Percentiles rank a stretch among this genome's conserved stretches.
Conservation (phyloP, 2,888 invertebrate species). For the Dyspetes luteomarginatus region DNA sequence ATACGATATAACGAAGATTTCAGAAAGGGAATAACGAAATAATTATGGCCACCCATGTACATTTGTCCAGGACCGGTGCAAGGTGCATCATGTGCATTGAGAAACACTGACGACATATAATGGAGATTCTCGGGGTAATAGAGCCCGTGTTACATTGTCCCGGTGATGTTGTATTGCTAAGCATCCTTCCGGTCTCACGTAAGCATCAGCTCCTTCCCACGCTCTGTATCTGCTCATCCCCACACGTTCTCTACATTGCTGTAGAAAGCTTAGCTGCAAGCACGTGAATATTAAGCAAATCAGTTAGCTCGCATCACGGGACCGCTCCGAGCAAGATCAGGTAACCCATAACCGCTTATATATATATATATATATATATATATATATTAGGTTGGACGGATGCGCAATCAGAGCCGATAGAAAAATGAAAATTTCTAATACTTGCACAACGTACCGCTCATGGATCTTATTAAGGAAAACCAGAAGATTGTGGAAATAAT, state of each 20-base stretch:
- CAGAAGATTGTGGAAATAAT: neutral
- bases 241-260: neutral
- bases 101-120: conserved; percentile 44
- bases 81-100: neutral
- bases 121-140: conserved; percentile 27
- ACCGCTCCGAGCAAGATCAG: conserved; percentile 41
- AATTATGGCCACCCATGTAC: neutral
- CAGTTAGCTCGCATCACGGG: conserved; percentile 54
- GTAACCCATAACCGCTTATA: conserved; percentile 34
- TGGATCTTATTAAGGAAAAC: neutral
- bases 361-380: conserved; percentile 26
- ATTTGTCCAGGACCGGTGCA: neutral
- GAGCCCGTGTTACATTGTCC: conserved; percentile 50
- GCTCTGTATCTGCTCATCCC: conserved; percentile 16
- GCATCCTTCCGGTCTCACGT: conserved; percentile 57
- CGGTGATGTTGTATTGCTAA: conserved; percentile 46
- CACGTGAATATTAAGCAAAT: conserved; percentile 63
- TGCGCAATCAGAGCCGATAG: conserved; percentile 10
- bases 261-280: conserved; percentile 55
- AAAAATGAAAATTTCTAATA: conserved; percentile 30
- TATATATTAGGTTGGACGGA: conserved; percentile 22
- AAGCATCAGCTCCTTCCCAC: conserved; percentile 36
- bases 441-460: conserved; percentile 10
- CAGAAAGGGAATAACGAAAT: too few relatives aligned
- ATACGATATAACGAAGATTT: too few relatives aligned